These are phyloP conservation scores for Anoplolepis gracilipes DNA, from an alignment of 1,140 invertebrate genomes.

Conservation along the genomic window DNA sequence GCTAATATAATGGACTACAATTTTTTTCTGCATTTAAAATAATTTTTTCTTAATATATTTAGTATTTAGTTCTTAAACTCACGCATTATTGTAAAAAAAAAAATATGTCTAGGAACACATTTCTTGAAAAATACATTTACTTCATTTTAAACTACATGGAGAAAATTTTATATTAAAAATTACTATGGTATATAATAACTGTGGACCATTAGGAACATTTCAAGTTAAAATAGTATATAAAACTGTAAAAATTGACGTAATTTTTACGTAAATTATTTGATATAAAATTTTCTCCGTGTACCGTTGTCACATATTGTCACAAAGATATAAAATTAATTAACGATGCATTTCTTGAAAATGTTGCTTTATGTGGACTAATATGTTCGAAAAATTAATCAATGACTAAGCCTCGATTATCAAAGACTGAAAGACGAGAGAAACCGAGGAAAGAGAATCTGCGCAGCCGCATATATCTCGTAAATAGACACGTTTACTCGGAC, in stretches of 20 bases:
- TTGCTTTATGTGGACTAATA: background rate
- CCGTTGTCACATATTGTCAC: background rate
- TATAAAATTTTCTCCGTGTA: no score
- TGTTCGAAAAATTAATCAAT: slow-evolving; percentile 51
- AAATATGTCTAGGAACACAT: background rate
- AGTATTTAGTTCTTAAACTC: background rate
- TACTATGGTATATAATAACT: no score
- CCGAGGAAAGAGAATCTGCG: background rate
- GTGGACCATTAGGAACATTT: no score
- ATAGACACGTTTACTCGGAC: slow-evolving; percentile 70
- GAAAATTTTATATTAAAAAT: no score
- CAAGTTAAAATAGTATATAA: no score
- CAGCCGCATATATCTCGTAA: slow-evolving; percentile 47
- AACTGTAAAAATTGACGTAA: no score
- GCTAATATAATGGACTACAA: background rate
- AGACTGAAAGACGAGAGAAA: background rate
- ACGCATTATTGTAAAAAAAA: background rate
- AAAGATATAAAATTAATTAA: background rate
- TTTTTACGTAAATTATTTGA: no score
- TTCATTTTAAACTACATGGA: background rate
- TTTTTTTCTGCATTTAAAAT: background rate
- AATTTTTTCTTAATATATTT: background rate
- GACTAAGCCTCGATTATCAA: slow-evolving; percentile 33
- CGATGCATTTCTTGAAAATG: background rate
- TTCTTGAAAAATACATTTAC: background rate